phyloP scores from a whole-genome alignment of 2,797 vertebrate genomes.

The Ataeniobius toweri region DNA sequence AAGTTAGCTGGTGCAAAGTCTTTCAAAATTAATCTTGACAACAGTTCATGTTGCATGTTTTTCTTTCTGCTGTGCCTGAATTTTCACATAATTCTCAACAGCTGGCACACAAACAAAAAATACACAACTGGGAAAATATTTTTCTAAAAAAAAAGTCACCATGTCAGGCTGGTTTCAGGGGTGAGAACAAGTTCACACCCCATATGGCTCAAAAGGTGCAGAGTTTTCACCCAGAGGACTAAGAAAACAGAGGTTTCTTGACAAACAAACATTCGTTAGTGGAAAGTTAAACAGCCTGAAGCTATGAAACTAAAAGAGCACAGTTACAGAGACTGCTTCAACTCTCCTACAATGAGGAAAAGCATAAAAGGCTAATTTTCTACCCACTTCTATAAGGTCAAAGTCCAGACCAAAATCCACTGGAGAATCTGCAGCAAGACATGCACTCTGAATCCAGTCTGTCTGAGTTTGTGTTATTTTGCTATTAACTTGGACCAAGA shows the following conservation, averaged over 20 bases:
- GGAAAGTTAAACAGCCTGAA: background rate
- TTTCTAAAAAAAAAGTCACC: conserved; percentile 2
- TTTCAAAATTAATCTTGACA: conserved; percentile 5
- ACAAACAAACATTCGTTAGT: background rate
- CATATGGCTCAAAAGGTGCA: conserved; percentile 6
- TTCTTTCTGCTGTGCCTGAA: background rate
- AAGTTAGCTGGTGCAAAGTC: conserved; percentile 3
- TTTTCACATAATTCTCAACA: conserved; percentile 21
- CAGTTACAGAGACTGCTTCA: too few relatives aligned
- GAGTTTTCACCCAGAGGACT: conserved; percentile 12
- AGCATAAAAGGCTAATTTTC: too few relatives aligned
- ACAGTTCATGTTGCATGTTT: background rate
- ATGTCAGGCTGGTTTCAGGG: conserved; percentile 8
- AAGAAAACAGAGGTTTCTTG: background rate
- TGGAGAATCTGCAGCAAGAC: too few relatives aligned
- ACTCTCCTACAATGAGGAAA: too few relatives aligned
- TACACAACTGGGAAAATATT: conserved; percentile 14
- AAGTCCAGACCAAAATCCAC: too few relatives aligned
- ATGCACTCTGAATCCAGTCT: too few relatives aligned
- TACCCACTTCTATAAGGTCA: too few relatives aligned
- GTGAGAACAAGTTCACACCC: background rate
- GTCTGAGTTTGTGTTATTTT: too few relatives aligned
- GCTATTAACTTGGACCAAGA: too few relatives aligned
- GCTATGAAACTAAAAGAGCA: background rate
- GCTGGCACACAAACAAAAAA: conserved; percentile 21